These are phyloP conservation scores for Anticlea derivata DNA, from an alignment of 2,888 invertebrate species.

Conservation along the genomic window DNA sequence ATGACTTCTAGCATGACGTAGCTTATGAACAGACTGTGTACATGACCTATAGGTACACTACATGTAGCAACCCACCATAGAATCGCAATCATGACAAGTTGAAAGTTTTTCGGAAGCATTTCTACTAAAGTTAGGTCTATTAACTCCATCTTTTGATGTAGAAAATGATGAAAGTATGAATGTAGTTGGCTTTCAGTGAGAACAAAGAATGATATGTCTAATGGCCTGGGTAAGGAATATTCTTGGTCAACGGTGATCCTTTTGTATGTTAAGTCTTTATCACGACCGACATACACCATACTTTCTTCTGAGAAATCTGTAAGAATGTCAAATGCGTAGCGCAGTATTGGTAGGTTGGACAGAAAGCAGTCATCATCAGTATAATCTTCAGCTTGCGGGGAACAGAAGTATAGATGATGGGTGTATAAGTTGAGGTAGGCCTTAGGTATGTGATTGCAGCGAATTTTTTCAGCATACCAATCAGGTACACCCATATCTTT, in stretches of 20 bases:
- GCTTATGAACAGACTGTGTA: slow-evolving; percentile 84
- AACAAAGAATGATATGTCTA: slow-evolving; percentile 51
- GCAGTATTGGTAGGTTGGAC: slow-evolving; percentile 85
- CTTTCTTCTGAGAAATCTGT: slow-evolving; percentile 65
- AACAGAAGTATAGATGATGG: slow-evolving; percentile 86
- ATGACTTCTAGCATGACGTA: slow-evolving; percentile 83
- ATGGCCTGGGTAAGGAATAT: slow-evolving; percentile 47
- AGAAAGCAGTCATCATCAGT: slow-evolving; percentile 83
- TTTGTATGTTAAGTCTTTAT: slow-evolving; percentile 57
- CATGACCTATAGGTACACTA: slow-evolving; percentile 67
- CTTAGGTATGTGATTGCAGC: slow-evolving; percentile 85
- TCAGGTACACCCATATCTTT: slow-evolving; percentile 68
- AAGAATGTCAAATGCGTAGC: slow-evolving; percentile 81
- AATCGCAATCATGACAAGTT: slow-evolving; percentile 82
- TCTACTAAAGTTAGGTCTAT: slow-evolving; percentile 62
- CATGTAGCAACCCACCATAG: slow-evolving; percentile 84
- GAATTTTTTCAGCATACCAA: slow-evolving; percentile 87
- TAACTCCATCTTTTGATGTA: slow-evolving; percentile 67
- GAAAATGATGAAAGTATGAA: slow-evolving; percentile 72
- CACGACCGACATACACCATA: slow-evolving; percentile 66
- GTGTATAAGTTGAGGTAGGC: slow-evolving; percentile 87
- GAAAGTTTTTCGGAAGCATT: slow-evolving; percentile 82
- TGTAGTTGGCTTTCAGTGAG: slow-evolving; percentile 55
- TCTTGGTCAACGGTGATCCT: slow-evolving; percentile 55
- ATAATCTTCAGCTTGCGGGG: slow-evolving; percentile 89